Conservation (phyloP, 2,888 invertebrate species). For the Sphecodes monilicornis region DNA sequence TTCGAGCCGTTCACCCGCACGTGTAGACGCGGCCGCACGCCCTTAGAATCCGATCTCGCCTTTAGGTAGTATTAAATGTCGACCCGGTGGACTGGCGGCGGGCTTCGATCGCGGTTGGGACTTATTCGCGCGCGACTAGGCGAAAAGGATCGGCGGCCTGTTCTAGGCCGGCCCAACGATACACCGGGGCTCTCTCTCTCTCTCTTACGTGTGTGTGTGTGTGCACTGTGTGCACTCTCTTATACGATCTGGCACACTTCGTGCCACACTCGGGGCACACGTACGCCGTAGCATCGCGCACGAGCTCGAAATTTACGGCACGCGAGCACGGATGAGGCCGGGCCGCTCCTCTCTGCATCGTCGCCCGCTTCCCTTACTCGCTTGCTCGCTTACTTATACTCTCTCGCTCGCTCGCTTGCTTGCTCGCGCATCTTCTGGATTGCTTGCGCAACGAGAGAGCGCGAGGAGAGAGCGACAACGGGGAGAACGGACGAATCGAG, state of each 20-base stretch:
- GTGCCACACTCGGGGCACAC: conserved; percentile 83
- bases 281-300: conserved; percentile 82
- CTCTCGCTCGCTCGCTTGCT: neutral
- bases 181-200: neutral
- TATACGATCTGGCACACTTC: conserved; percentile 82
- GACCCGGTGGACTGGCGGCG: conserved; percentile 28
- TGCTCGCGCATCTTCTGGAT: conserved; percentile 34
- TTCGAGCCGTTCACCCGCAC: conserved; percentile 56
- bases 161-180: neutral
- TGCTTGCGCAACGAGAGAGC: conserved; percentile 74
- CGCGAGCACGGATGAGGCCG: conserved; percentile 79
- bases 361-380: conserved; percentile 28
- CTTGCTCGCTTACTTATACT: conserved; percentile 65
- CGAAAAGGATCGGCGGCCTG: conserved; percentile 51
- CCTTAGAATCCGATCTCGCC: conserved; percentile 49
- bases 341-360: conserved; percentile 67
- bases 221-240: conserved; percentile 39
- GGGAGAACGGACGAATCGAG: conserved; percentile 48
- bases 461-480: conserved; percentile 60
- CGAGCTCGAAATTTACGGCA: conserved; percentile 84
- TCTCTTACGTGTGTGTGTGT: conserved; percentile 10
- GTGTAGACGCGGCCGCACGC: conserved; percentile 44
- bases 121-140: conserved; percentile 10
- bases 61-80: conserved; percentile 66
- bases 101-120: conserved; percentile 28